These are phyloP conservation scores for Dendrolimus kikuchii DNA, from an alignment of 1,140 invertebrate genomes.

Conservation along the genomic window DNA sequence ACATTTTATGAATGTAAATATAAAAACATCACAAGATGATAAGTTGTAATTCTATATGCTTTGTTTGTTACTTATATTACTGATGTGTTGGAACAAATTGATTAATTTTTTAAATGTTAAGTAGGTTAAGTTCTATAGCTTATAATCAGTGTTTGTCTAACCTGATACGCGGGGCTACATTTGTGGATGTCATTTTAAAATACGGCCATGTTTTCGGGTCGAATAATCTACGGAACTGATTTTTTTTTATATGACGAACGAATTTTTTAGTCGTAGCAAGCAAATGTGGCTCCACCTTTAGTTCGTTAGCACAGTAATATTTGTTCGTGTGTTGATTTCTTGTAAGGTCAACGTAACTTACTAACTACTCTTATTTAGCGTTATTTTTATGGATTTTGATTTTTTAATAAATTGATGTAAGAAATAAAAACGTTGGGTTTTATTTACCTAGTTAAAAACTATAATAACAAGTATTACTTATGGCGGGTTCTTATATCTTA, in stretches of 20 bases:
- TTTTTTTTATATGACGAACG: too few species aligned
- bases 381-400: slow-evolving; percentile 62
- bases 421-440: slow-evolving; percentile 11
- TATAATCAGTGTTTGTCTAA: slow-evolving; percentile 6
- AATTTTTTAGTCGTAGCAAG: too few species aligned
- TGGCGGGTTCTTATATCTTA: too few species aligned
- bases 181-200: too few species aligned
- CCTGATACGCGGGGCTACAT: too few species aligned
- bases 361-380: slow-evolving; percentile 52
- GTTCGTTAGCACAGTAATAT: too few species aligned
- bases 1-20: too few species aligned
- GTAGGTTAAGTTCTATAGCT: slow-evolving; percentile 39
- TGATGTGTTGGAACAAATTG: slow-evolving; percentile 51
- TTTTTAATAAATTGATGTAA: slow-evolving; percentile 64
- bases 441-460: neutral
- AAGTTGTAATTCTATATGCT: slow-evolving; percentile 24
- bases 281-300: too few species aligned
- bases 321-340: slow-evolving; percentile 31
- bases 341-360: slow-evolving; percentile 53
- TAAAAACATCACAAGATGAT: slow-evolving; percentile 46
- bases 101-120: slow-evolving; percentile 32
- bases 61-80: slow-evolving; percentile 41
- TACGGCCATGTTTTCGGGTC: too few species aligned
- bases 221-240: too few species aligned
- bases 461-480: too few species aligned